Evolutionary conservation across 2,888 invertebrate genomes (phyloP).

Genomic region (Sabatieria punctata): DNA sequence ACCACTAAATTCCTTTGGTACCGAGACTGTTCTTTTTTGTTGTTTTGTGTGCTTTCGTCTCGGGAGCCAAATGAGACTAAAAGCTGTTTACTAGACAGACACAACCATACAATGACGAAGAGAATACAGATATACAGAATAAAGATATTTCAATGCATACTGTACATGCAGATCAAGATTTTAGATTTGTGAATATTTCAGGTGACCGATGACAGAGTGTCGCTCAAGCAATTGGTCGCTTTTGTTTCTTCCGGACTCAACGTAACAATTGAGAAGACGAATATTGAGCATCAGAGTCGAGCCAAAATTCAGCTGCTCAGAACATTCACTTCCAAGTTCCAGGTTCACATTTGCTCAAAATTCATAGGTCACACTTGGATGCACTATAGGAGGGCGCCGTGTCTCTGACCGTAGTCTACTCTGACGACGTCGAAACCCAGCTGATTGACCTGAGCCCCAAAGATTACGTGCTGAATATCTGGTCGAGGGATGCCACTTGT

Average conservation of each 20-base stretch:
- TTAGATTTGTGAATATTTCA: too few species aligned
- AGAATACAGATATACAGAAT: too few species aligned
- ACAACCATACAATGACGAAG: too few species aligned
- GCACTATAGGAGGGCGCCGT: conserved; percentile 6
- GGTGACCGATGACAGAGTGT: conserved; percentile 1
- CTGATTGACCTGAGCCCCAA: background rate
- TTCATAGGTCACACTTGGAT: background rate
- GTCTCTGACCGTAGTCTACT: background rate
- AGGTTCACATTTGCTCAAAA: background rate
- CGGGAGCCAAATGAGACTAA: too few species aligned
- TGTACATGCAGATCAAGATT: too few species aligned
- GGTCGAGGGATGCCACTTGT: background rate
- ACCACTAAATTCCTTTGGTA: too few species aligned
- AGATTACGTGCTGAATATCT: conserved; percentile 1
- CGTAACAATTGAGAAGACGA: background rate
- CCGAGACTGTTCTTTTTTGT: too few species aligned
- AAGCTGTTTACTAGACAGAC: too few species aligned
- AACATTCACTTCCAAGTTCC: conserved; percentile 2
- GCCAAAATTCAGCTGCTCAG: background rate
- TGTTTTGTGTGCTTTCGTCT: too few species aligned
- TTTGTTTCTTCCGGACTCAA: background rate
- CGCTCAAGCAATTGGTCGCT: background rate
- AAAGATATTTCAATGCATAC: too few species aligned
- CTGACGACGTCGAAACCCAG: background rate
- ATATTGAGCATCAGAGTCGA: background rate